Evolutionary conservation across 2,888 invertebrate genomes (phyloP).

Genomic region (Oithona nana): DNA sequence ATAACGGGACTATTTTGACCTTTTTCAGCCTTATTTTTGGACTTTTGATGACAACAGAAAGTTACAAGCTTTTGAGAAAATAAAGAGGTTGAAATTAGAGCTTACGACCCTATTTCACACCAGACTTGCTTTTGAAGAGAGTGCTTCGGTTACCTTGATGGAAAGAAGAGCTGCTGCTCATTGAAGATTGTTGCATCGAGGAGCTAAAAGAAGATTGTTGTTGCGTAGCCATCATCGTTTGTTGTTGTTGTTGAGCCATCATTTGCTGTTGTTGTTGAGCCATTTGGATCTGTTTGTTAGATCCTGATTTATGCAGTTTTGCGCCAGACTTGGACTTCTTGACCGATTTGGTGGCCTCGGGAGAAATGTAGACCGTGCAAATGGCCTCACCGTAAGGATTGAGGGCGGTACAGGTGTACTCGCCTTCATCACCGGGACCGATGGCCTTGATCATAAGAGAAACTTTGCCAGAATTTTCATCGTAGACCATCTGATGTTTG

Average conservation of each 20-base stretch:
- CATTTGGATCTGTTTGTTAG: slow-evolving; percentile 9
- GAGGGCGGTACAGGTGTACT: slow-evolving; percentile 82
- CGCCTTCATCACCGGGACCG: slow-evolving; percentile 86
- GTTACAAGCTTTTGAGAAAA: no score
- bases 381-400: slow-evolving; percentile 93
- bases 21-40: no score
- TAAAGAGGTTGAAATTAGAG: no score
- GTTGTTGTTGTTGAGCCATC: slow-evolving; percentile 10
- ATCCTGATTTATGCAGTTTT: slow-evolving; percentile 16
- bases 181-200: background rate
- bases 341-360: slow-evolving; percentile 35
- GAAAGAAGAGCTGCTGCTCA: background rate
- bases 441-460: slow-evolving; percentile 80
- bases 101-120: no score
- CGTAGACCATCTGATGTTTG: slow-evolving; percentile 76
- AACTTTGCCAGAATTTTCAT: slow-evolving; percentile 71
- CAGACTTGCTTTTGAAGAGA: slow-evolving; percentile 20
- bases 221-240: slow-evolving; percentile 1
- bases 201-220: slow-evolving; percentile 9
- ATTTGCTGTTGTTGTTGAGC: slow-evolving; percentile 16
- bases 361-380: slow-evolving; percentile 82
- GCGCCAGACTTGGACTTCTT: slow-evolving; percentile 15
- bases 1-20: no score
- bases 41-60: no score
- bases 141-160: slow-evolving; percentile 27